Evolutionary conservation across 37 sponge, comb jelly and placozoan species (phyloP), one percentile per base, ranked within the genome.

Genomic region (Aphrocallistes beatrix): DNA sequence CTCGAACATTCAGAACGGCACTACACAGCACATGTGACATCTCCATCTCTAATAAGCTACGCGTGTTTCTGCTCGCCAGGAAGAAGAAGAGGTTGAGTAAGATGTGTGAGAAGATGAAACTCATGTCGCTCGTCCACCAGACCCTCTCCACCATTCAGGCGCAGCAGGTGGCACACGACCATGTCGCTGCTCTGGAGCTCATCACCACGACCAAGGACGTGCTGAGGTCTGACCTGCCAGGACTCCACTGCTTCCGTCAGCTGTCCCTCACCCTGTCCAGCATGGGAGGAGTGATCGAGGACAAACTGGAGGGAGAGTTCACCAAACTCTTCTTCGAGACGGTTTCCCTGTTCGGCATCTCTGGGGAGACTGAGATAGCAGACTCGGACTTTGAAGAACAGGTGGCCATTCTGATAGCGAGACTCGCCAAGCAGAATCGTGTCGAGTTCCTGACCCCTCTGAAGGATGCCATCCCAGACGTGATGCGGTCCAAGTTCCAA

Each of bases 111-210:
- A 91, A 90, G 91, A 82, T 95, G 38, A 86, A 90, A 50, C 81
- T 95, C 49, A 89, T 98, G 85, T 50, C 91, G 13, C 89, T 90
- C 0, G 96, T 98, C 0, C 91, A 92, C 38, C 92, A 98, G 85
- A 95, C 99, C 32, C 99, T 94, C 38, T 94, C 96, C 37, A 98
- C 94, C 75, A 98, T 98, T 32, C 96, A 98, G 40, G 87, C 93
- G n/a, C 89, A 95, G 37, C 93, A 95, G 37, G 87, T 88, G 0
- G 90, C 89, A 23, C 91, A 91, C 21, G 99, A 98, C 83, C 95
- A 92, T 87, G 92, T 98, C 1, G 99, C 93, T 37, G 96, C 99
- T 17, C 85, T 98, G 42, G 99, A 95, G 45, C 91, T 98, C 30
- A 98, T 98, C 39, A 82, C 91, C 6, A 98, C 92, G 25, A 95